Conservation (phyloP, 2,113 vertebrate species). For the Cheirogaleus medius region DNA sequence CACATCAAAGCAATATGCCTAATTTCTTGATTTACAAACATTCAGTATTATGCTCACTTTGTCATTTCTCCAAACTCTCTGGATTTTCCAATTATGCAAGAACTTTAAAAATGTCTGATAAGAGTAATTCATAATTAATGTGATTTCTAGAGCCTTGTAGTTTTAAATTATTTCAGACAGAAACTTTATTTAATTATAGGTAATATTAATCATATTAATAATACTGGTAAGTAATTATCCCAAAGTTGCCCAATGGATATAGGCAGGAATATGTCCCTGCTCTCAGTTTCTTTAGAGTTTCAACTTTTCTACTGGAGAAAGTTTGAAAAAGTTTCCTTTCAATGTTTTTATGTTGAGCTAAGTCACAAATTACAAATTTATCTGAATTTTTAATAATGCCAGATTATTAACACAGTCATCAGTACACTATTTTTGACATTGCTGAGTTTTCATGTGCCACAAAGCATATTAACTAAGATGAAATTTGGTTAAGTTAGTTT, state of each 20-base stretch:
- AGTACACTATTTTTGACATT: neutral
- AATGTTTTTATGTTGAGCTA: neutral
- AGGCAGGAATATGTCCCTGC: neutral
- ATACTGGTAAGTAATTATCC: neutral
- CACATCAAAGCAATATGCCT: neutral
- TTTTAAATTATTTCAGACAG: slow-evolving; percentile 9
- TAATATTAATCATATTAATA: neutral
- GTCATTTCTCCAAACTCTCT: neutral
- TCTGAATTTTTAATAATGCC: neutral
- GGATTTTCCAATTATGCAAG: neutral
- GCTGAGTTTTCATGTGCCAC: neutral
- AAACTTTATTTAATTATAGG: neutral
- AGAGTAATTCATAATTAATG: neutral
- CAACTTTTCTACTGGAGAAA: slow-evolving; percentile 10
- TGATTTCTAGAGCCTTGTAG: neutral
- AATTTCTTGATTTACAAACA: neutral
- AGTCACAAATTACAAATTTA: neutral
- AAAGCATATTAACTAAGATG: neutral
- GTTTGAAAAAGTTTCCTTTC: slow-evolving; percentile 29
- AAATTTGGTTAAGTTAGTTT: neutral
- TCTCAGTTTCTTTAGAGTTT: neutral
- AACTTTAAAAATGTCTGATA: neutral
- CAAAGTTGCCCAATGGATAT: neutral
- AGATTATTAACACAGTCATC: neutral
- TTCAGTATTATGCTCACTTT: neutral